These are phyloP conservation scores for Natator depressus DNA, from an alignment of 2,113 vertebrate species.

Conservation along the genomic window DNA sequence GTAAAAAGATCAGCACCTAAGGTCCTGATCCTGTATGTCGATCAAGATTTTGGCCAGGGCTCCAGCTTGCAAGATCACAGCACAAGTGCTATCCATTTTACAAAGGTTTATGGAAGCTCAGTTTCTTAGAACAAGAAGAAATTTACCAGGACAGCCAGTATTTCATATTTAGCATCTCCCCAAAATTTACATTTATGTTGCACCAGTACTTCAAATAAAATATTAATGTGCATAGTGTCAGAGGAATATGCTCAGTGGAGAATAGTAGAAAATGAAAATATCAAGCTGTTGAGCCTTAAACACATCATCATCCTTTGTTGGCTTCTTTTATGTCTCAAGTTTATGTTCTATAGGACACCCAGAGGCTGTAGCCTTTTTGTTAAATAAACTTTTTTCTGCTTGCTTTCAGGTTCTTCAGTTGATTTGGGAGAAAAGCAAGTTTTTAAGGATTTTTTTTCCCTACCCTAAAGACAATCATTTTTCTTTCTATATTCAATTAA, in stretches of 20 bases:
- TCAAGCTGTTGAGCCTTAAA: slow-evolving; percentile 22
- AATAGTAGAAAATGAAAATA: not conserved
- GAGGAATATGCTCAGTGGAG: slow-evolving; percentile 24
- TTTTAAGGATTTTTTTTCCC: not conserved
- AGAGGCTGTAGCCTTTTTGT: slow-evolving; percentile 5
- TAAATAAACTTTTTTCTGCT: slow-evolving; percentile 28
- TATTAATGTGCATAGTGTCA: not conserved
- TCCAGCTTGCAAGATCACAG: not conserved
- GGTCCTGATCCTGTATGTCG: not conserved
- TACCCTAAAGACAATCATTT: not conserved
- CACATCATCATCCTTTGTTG: slow-evolving; percentile 10
- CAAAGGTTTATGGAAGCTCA: not conserved
- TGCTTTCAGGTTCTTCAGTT: slow-evolving; percentile 11
- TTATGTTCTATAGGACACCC: slow-evolving; percentile 13
- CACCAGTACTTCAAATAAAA: slow-evolving; percentile 44
- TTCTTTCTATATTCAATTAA: not conserved
- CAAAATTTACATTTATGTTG: not conserved
- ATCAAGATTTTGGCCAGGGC: not conserved
- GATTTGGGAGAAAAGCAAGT: slow-evolving; percentile 18
- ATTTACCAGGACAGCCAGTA: not conserved
- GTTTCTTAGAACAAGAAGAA: not conserved
- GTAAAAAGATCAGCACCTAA: not conserved
- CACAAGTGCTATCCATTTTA: not conserved
- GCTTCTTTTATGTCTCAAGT: slow-evolving; percentile 6
- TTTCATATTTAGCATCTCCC: slow-evolving; percentile 13